A percentile compares a stretch with the other conserved stretches of the same genome.
Evolutionary conservation across 2,888 invertebrate species (phyloP).

Genomic region (Clusia tigrina): DNA sequence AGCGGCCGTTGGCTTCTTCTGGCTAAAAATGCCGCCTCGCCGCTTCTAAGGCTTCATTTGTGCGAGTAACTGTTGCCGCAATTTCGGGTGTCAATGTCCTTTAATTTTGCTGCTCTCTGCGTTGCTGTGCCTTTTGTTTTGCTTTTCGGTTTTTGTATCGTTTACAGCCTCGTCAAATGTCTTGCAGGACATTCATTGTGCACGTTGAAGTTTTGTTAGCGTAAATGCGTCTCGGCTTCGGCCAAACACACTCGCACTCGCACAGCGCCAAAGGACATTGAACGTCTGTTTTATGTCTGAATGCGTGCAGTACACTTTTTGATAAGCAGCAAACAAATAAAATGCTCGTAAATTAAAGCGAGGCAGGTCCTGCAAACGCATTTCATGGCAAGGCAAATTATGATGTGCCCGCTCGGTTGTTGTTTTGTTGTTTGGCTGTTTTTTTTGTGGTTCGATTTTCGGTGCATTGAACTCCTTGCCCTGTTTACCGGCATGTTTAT

Average conservation of each 20-base stretch:
- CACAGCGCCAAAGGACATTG: slow-evolving; percentile 27
- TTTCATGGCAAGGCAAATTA: background rate
- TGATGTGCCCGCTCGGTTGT: background rate
- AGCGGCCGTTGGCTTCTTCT: background rate
- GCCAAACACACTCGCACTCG: background rate
- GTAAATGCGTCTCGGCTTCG: background rate
- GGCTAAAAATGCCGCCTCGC: slow-evolving; percentile 8
- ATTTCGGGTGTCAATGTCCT: slow-evolving; percentile 57
- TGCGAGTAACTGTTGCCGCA: slow-evolving; percentile 32
- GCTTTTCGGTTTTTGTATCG: slow-evolving; percentile 16
- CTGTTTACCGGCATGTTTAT: slow-evolving; percentile 11
- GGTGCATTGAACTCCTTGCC: slow-evolving; percentile 8
- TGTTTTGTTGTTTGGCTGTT: slow-evolving; percentile 1
- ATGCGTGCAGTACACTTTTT: slow-evolving; percentile 11
- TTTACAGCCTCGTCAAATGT: slow-evolving; percentile 21
- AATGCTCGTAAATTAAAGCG: background rate
- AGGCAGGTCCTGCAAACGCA: background rate
- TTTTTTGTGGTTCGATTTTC: background rate
- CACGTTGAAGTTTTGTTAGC: slow-evolving; percentile 29
- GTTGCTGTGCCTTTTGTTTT: slow-evolving; percentile 38
- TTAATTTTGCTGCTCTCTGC: slow-evolving; percentile 26
- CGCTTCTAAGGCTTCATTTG: slow-evolving; percentile 32
- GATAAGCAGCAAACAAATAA: slow-evolving; percentile 9
- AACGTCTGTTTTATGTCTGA: slow-evolving; percentile 32
- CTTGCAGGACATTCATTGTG: slow-evolving; percentile 26